Conservation (phyloP, 1,140 invertebrate species). For the Hetaerina americana region DNA sequence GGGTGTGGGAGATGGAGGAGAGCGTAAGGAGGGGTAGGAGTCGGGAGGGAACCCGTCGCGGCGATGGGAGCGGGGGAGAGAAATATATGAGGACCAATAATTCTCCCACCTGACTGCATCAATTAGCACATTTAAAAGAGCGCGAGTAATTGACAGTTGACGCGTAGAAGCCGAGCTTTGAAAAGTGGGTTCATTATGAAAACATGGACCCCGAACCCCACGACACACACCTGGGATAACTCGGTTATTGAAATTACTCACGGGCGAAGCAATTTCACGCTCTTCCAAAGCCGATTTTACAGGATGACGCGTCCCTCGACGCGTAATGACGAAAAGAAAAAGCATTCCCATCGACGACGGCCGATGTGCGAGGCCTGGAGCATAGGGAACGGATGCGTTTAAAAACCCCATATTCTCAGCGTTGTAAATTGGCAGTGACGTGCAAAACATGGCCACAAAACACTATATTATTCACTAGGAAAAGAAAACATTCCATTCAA, state of each 20-base stretch:
- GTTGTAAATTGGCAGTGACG: background rate
- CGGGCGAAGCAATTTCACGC: background rate
- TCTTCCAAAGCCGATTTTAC: background rate
- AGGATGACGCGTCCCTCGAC: background rate
- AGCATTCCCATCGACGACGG: too few relatives aligned
- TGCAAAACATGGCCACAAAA: background rate
- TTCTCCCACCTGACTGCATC: background rate
- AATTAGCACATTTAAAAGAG: background rate
- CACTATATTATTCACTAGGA: background rate
- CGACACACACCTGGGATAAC: background rate
- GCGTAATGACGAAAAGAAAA: background rate
- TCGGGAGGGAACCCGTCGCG: too few relatives aligned
- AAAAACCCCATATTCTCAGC: too few relatives aligned
- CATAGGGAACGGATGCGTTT: too few relatives aligned
- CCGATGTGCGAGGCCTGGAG: too few relatives aligned
- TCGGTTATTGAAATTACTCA: background rate
- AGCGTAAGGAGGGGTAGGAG: too few relatives aligned
- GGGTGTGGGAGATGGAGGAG: too few relatives aligned
- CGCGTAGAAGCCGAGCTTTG: background rate
- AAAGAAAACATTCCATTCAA: background rate
- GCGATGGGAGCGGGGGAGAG: background rate
- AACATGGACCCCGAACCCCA: background rate
- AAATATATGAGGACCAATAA: background rate
- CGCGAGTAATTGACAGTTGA: background rate
- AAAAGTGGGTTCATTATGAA: background rate